A percentile compares a stretch with the other conserved stretches of the same genome.
Evolutionary conservation across 2,113 vertebrate species (phyloP).

Genomic region (Macrotis lagotis): DNA sequence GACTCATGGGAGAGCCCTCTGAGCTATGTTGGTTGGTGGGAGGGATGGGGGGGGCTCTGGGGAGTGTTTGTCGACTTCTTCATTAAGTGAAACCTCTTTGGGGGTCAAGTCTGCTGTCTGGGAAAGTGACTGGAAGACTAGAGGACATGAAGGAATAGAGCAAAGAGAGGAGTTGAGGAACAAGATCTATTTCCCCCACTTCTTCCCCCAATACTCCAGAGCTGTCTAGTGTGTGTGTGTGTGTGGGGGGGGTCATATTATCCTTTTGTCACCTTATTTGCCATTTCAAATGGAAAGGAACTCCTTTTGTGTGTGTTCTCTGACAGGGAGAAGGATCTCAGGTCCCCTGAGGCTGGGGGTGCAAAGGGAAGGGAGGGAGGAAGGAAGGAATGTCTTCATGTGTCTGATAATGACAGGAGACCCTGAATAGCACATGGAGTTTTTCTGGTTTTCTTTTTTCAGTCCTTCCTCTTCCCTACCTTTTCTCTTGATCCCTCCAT

Average conservation of each 20-base stretch:
- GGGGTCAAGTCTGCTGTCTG: constrained; percentile 17
- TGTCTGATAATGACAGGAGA: background rate
- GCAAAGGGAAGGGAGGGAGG: background rate
- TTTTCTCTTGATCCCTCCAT: background rate
- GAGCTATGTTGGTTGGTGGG: constrained; percentile 57
- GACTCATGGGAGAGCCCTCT: background rate
- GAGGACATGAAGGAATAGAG: background rate
- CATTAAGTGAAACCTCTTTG: constrained; percentile 11
- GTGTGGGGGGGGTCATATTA: background rate
- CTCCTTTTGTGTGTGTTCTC: background rate
- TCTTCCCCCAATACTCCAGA: no score
- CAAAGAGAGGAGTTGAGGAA: background rate
- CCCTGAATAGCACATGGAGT: background rate
- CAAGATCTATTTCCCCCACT: background rate
- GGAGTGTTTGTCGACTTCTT: constrained; percentile 6
- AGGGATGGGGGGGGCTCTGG: constrained; percentile 61
- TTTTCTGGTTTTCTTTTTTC: background rate
- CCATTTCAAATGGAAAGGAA: background rate
- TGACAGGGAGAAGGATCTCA: background rate
- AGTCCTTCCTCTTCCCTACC: no score
- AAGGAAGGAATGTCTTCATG: background rate
- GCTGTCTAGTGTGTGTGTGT: background rate
- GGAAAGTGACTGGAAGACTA: background rate
- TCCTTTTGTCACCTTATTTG: background rate
- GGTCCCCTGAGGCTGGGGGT: background rate